These are phyloP conservation scores for Ficedula albicollis DNA, from an alignment of 2,797 vertebrate genomes.

Conservation along the genomic window DNA sequence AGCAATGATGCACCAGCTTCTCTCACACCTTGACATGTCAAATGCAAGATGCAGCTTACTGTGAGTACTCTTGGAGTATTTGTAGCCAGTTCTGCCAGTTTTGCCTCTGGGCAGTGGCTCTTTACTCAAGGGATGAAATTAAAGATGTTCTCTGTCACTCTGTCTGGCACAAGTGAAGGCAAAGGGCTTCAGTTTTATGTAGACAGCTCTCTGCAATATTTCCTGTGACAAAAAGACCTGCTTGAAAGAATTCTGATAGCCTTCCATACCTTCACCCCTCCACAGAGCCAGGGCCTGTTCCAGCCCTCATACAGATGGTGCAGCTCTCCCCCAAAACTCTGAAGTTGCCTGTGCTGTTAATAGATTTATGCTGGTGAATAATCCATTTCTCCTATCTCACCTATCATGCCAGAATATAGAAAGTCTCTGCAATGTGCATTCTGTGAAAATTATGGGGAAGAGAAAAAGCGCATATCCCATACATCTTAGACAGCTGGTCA, in stretches of 20 bases:
- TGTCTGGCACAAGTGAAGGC: neutral
- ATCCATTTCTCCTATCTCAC: neutral
- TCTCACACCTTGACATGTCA: neutral
- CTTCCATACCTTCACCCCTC: neutral
- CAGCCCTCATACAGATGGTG: rapidly evolving
- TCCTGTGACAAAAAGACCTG: neutral
- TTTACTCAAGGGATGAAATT: neutral
- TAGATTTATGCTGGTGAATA: neutral
- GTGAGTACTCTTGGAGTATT: neutral
- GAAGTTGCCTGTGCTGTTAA: neutral
- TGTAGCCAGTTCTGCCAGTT: neutral
- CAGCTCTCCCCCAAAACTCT: neutral
- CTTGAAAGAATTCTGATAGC: neutral
- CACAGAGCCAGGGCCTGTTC: neutral
- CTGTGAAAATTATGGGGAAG: neutral
- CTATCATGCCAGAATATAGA: neutral
- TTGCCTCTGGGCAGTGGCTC: neutral
- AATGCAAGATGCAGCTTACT: neutral
- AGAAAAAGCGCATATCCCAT: neutral
- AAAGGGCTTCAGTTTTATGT: neutral
- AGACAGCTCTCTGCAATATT: neutral
- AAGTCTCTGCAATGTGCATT: neutral
- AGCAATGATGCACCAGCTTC: neutral
- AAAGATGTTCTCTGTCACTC: neutral
- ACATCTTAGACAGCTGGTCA: neutral